Base-by-base conservation (phyloP, 2,797 vertebrate species). In the Telmatherina bonti region DNA sequence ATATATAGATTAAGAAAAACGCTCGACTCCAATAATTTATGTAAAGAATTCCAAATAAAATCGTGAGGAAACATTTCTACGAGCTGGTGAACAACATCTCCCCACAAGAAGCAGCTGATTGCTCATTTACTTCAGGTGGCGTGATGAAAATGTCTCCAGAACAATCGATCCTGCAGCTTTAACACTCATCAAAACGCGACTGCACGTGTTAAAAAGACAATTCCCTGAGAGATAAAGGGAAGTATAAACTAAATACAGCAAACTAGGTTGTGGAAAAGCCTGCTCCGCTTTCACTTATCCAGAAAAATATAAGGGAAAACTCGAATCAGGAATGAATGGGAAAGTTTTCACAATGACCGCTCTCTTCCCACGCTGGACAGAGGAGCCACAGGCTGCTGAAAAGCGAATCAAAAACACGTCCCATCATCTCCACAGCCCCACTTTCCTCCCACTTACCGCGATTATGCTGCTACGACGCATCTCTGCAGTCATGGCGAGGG, bases 1-100 rank as follows among this genome's bases (percentile, higher is more conserved):
- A 91, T 89, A 91, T 85, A 89, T 89, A 90, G 85, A 83, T 65
- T 67, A 86, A 83, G 52, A 31, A 62, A 65, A 5, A 74, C 74
- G 82, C 0, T 22, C 10, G 27, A 9, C 5, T 70, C 71, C 75
- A 79, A 24, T 57, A 54, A 65, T 47, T 85, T 84, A 82, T 83
- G 81, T 89, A 52, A 43, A 45, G 3, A 41, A 45, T 31, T 3
- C 5, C 13, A 16, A 18, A 43, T 16, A 18, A 31, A 47, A 53
- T 47, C 22, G 53, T 0, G 26, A 57, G 2, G 69, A 20, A 18
- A 30, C 3, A 10, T 30, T 27, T 55, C 6, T 9, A 8, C 16
- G n/a, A 26, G 5, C 43, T 27, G 11, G 4, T 29, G 11, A 8
- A 3, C 9, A 5, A 2, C 22, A 30, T 7, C 16, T 30, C 58